Evolutionary conservation across 2,888 invertebrate species (phyloP), one percentile per base, ranked within the genome.

Genomic region (Archaeoteleia sp.): DNA sequence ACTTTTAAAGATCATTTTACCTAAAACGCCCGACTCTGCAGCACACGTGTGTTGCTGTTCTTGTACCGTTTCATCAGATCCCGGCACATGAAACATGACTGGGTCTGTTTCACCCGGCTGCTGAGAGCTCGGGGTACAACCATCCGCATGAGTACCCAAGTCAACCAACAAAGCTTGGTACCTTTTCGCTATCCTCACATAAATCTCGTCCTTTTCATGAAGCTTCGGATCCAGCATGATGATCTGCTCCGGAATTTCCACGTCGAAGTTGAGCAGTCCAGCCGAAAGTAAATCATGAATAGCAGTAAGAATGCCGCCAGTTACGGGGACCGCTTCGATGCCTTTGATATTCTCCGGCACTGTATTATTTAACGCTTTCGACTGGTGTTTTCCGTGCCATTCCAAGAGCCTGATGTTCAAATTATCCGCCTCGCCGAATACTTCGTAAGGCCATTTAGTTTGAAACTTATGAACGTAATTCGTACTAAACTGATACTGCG

Each of bases 231-330:
- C 88, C 13, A 90, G 78, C 68, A 88, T 86, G 13, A 90, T 86
- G 2, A 88, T 84, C 46, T 88, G 87, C 46, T 89, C 88, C 0
- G 90, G 90, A 45, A 90, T 85, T 54, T 87, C 86, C 12, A 89
- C 83, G 48, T 85, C 80, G 29, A 88, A 86, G 7, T 82, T 77
- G 4, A 87, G 62, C 49, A 81, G 73, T 14, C 80, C 62, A 7
- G 72, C 68, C 1, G 78, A 70, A 2, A 85, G 63, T 25, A 85
- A 81, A 66, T 90, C 90, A 4, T 86, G 83, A 14, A 90, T 78
- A 2, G 86, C 81, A 8, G 87, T 84, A 1, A 88, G 80, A 10
- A 87, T 86, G 0, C 89, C 90, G 1, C 87, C 86, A 40, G 87
- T 86, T 0, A 86, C 82, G 0, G 86, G 84, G 3, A 78, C 73